Evolutionary conservation across 2,888 invertebrate species (phyloP).

Genomic region (Xylota segnis): DNA sequence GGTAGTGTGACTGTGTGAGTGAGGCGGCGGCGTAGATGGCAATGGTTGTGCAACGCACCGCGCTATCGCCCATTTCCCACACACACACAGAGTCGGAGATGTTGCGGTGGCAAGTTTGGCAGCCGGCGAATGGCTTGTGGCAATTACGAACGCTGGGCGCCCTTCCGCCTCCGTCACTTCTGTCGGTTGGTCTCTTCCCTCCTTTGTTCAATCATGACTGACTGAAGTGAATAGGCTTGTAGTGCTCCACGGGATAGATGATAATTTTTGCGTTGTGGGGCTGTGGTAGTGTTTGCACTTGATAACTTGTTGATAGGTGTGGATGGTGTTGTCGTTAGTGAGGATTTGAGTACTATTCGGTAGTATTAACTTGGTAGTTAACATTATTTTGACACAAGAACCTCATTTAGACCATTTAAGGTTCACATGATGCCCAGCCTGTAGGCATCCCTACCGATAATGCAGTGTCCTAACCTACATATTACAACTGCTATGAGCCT

Average conservation of each 20-base stretch:
- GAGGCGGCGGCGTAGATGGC: conserved; percentile 33
- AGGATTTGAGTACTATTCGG: background rate
- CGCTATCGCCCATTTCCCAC: conserved; percentile 26
- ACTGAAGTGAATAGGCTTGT: conserved; percentile 41
- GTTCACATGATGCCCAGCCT: too few species aligned
- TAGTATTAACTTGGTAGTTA: too few species aligned
- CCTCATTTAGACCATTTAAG: too few species aligned
- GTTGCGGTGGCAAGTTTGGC: conserved; percentile 70
- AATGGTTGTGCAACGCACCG: conserved; percentile 49
- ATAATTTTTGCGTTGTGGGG: conserved; percentile 42
- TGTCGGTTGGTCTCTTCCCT: background rate
- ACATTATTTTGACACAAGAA: too few species aligned
- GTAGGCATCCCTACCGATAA: too few species aligned
- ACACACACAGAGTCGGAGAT: conserved; percentile 23
- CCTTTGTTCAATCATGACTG: conserved; percentile 38
- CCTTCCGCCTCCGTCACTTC: conserved; percentile 20
- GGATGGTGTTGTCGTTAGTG: conserved; percentile 31
- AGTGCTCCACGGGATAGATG: background rate
- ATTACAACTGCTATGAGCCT: too few species aligned
- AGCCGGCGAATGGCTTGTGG: conserved; percentile 65
- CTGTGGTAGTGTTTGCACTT: conserved; percentile 49
- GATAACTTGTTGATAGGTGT: background rate
- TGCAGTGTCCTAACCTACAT: too few species aligned
- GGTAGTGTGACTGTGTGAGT: conserved; percentile 28
- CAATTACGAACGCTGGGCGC: conserved; percentile 45